A percentile compares a stretch with the other conserved stretches of the same genome.
phyloP scores from a whole-genome alignment of 2,888 invertebrate genomes.

The Drosophila tripunctata region DNA sequence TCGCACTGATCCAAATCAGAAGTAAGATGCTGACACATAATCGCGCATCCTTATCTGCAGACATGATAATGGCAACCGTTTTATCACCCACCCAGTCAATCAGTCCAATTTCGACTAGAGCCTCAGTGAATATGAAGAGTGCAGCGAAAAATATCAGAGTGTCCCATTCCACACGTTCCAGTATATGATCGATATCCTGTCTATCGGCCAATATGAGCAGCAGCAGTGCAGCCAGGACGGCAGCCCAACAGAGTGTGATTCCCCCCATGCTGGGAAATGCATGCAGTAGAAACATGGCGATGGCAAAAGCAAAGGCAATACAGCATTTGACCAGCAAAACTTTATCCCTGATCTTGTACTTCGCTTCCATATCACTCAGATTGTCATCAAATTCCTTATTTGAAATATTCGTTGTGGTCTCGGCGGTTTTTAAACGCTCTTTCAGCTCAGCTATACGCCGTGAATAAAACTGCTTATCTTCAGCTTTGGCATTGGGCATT shows the following conservation, averaged over 20 bases:
- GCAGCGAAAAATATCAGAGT: slow-evolving; percentile 95
- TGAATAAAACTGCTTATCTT: background rate
- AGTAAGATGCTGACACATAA: slow-evolving; percentile 90
- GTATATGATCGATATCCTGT: slow-evolving; percentile 91
- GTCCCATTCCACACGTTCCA: slow-evolving; percentile 94
- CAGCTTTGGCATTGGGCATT: background rate
- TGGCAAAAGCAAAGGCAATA: slow-evolving; percentile 89
- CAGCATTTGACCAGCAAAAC: slow-evolving; percentile 89
- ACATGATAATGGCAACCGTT: slow-evolving; percentile 87
- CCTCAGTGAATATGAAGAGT: slow-evolving; percentile 95
- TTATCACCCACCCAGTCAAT: slow-evolving; percentile 91
- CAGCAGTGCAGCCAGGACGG: slow-evolving; percentile 91
- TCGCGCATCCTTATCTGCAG: slow-evolving; percentile 87
- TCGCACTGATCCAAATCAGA: slow-evolving; percentile 91
- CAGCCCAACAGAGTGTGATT: slow-evolving; percentile 93
- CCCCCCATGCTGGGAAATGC: slow-evolving; percentile 89
- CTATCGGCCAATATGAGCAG: slow-evolving; percentile 91
- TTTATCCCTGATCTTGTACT: slow-evolving; percentile 92
- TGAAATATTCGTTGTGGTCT: slow-evolving; percentile 15
- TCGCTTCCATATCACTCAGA: slow-evolving; percentile 85
- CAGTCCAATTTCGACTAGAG: slow-evolving; percentile 90
- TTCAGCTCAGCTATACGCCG: background rate
- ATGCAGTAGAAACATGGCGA: slow-evolving; percentile 91
- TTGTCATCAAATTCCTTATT: slow-evolving; percentile 87
- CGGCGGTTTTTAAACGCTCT: slow-evolving; percentile 54